Percentiles rank a stretch among this genome's conserved stretches.
These are phyloP conservation scores for Thermophis baileyi DNA, from an alignment of 2,113 vertebrate species.

Conservation along the genomic window DNA sequence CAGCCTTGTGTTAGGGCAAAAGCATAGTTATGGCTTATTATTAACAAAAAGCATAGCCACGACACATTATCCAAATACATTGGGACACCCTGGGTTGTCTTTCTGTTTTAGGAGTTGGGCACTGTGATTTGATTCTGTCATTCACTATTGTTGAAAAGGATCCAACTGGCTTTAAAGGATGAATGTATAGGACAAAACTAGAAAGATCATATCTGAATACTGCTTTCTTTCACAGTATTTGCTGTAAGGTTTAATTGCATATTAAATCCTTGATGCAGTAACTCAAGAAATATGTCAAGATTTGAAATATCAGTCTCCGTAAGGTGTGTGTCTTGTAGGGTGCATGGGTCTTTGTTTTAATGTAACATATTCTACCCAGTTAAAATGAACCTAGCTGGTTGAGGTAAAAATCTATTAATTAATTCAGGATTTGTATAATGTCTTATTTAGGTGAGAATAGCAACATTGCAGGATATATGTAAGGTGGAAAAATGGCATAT, in stretches of 20 bases:
- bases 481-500: conserved; percentile 38
- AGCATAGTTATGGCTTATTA: background rate
- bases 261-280: conserved; percentile 24
- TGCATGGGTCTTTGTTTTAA: conserved; percentile 28
- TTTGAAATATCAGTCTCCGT: conserved; percentile 47
- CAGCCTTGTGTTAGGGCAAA: background rate
- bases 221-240: conserved; percentile 29
- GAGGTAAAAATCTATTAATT: conserved; percentile 49
- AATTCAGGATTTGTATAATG: conserved; percentile 40
- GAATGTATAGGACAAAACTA: background rate
- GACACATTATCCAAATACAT: background rate
- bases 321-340: background rate
- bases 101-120: background rate
- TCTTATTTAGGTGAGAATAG: conserved; percentile 43
- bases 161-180: background rate
- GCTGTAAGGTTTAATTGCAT: background rate
- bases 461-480: conserved; percentile 14
- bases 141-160: background rate
- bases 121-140: background rate
- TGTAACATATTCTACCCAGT: conserved; percentile 46
- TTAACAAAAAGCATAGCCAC: background rate
- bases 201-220: background rate
- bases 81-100: background rate
- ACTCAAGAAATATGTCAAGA: conserved; percentile 14
- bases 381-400: conserved; percentile 48